These are phyloP conservation scores for Drosophila siamana DNA, from an alignment of 2,888 invertebrate species.

Conservation along the genomic window DNA sequence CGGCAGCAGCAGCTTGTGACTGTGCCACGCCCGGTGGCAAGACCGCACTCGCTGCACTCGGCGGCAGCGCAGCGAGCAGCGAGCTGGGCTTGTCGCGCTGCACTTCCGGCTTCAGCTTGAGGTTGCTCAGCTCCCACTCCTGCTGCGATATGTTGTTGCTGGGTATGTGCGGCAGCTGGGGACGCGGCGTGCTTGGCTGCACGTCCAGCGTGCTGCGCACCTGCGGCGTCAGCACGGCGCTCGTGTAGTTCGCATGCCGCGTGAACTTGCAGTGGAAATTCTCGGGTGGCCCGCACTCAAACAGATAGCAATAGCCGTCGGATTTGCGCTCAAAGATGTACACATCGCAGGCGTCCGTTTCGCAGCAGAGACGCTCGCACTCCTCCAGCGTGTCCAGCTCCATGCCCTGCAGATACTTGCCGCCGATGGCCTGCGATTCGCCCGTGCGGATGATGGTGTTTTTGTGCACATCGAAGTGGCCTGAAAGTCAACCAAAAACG, in stretches of 20 bases:
- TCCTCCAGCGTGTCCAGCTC: conserved; percentile 93
- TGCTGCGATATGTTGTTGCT: conserved; percentile 84
- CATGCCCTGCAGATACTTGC: conserved; percentile 94
- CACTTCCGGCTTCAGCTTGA: conserved; percentile 82
- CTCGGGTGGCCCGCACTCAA: conserved; percentile 95
- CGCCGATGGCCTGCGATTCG: conserved; percentile 95
- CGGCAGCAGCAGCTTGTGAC: conserved; percentile 15
- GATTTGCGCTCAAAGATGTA: conserved; percentile 96
- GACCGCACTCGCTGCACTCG: conserved; percentile 25
- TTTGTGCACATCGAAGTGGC: conserved; percentile 91
- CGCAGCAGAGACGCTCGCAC: conserved; percentile 94
- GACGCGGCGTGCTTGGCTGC: conserved; percentile 74
- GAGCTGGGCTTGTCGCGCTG: conserved; percentile 63
- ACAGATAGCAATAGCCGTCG: conserved; percentile 94
- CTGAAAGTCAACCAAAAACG: conserved; percentile 49
- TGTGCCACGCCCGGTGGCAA: conserved; percentile 50
- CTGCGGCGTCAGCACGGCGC: conserved; percentile 91
- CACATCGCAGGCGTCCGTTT: conserved; percentile 94
- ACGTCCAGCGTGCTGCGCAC: conserved; percentile 56
- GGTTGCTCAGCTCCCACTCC: conserved; percentile 85
- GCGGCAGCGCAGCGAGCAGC: conserved; percentile 22
- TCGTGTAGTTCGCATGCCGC: conserved; percentile 94
- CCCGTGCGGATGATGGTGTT: conserved; percentile 96
- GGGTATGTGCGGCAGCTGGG: conserved; percentile 70
- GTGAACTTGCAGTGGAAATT: conserved; percentile 97